Evolutionary conservation across 2,797 vertebrate genomes (phyloP).

Genomic region (Nannoperca obscura): DNA sequence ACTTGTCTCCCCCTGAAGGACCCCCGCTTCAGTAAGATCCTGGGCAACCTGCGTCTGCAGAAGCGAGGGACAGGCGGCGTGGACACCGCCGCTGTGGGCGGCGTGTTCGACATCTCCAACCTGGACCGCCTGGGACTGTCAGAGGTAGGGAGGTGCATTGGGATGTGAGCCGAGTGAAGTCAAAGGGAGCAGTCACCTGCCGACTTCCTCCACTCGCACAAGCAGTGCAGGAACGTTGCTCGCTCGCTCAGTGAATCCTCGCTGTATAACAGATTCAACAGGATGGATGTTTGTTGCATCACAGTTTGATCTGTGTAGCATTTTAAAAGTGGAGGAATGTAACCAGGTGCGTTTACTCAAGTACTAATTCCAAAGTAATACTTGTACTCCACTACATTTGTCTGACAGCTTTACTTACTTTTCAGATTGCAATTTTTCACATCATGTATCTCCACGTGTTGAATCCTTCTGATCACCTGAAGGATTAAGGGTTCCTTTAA

Average conservation of each 20-base stretch:
- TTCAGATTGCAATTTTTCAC: too few relatives aligned
- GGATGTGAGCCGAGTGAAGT: not conserved
- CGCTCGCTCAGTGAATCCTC: not conserved
- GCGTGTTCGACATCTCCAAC: slow-evolving; percentile 95
- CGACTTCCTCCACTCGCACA: not conserved
- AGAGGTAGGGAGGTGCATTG: slow-evolving; percentile 86
- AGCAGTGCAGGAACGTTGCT: not conserved
- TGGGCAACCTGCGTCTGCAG: slow-evolving; percentile 95
- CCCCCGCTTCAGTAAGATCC: slow-evolving; percentile 91
- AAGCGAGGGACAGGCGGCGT: slow-evolving; percentile 97
- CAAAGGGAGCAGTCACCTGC: not conserved
- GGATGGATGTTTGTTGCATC: not conserved
- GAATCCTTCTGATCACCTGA: too few relatives aligned
- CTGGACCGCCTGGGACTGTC: slow-evolving; percentile 96
- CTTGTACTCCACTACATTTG: too few relatives aligned
- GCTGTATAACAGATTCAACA: not conserved
- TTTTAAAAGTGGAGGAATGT: too few relatives aligned
- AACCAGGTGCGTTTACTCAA: too few relatives aligned
- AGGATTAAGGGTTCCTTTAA: too few relatives aligned
- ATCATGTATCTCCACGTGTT: too few relatives aligned
- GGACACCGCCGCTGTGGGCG: slow-evolving; percentile 93
- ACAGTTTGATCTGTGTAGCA: too few relatives aligned
- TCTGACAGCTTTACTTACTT: too few relatives aligned
- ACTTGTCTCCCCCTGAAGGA: slow-evolving; percentile 79
- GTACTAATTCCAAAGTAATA: too few relatives aligned